phyloP scores from a whole-genome alignment of 2,888 invertebrate genomes.

The Marasmarcha lunaedactyla region DNA sequence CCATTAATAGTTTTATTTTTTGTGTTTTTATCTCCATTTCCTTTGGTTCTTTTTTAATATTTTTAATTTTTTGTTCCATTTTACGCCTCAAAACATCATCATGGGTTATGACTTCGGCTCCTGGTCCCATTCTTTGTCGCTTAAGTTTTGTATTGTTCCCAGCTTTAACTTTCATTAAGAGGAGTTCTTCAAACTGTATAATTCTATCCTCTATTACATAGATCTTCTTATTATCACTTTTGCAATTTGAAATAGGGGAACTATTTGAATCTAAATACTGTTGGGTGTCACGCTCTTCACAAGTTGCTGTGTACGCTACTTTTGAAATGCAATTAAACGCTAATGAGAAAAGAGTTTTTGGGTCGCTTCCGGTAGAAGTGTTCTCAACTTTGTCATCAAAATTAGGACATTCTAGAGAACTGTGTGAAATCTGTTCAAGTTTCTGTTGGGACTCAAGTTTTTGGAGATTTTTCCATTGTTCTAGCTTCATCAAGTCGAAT shows the following conservation, averaged over 20 bases:
- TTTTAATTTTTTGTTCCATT: conserved; percentile 13
- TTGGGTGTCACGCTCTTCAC: too few relatives aligned
- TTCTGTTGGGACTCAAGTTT: neutral
- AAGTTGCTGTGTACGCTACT: neutral
- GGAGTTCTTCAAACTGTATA: conserved; percentile 17
- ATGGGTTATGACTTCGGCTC: conserved; percentile 19
- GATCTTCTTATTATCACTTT: neutral
- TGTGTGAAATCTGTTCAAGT: too few relatives aligned
- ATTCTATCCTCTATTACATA: conserved; percentile 11
- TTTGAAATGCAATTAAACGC: neutral
- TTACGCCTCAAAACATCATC: conserved; percentile 14
- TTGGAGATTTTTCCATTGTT: conserved; percentile 8
- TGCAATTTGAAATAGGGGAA: too few relatives aligned
- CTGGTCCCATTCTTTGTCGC: conserved; percentile 15
- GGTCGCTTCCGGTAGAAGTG: neutral
- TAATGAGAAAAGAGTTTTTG: conserved; percentile 1
- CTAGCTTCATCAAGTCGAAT: conserved; percentile 11
- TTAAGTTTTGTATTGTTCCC: conserved; percentile 12
- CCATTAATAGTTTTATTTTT: too few relatives aligned
- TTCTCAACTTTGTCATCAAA: too few relatives aligned
- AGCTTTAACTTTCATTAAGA: conserved; percentile 15
- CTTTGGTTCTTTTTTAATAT: conserved; percentile 3
- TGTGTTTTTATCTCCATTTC: too few relatives aligned
- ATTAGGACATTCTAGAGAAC: too few relatives aligned
- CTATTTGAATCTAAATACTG: too few relatives aligned